Evolutionary conservation across 1,140 invertebrate species (phyloP).

Genomic region (Nebria ingens): DNA sequence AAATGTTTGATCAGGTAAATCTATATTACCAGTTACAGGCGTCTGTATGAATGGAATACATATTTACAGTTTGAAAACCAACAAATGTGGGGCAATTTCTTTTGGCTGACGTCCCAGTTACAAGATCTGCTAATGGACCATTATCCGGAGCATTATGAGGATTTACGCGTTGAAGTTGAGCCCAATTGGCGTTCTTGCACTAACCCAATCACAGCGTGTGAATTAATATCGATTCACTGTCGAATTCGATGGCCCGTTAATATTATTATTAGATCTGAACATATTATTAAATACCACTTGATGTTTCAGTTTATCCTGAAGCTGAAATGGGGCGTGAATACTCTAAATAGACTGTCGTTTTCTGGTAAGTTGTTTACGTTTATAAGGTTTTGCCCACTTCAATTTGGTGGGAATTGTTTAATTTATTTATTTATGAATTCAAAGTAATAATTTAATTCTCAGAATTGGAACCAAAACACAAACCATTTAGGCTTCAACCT

Average conservation of each 20-base stretch:
- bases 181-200: slow-evolving; percentile 14
- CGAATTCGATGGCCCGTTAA: slow-evolving; percentile 43
- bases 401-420: too few relatives aligned
- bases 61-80: slow-evolving; percentile 12
- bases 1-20: slow-evolving; percentile 44
- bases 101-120: slow-evolving; percentile 27
- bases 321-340: slow-evolving; percentile 50
- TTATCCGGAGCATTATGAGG: slow-evolving; percentile 25
- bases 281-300: slow-evolving; percentile 45
- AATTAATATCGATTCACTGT: slow-evolving; percentile 42
- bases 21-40: background rate
- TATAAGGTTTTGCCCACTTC: too few relatives aligned
- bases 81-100: slow-evolving; percentile 23
- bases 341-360: slow-evolving; percentile 46
- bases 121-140: slow-evolving; percentile 27
- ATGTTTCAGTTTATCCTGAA: slow-evolving; percentile 52
- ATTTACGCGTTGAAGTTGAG: slow-evolving; percentile 23
- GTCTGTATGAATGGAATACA: background rate
- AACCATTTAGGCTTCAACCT: background rate
- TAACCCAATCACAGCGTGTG: slow-evolving; percentile 35
- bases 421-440: too few relatives aligned
- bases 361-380: slow-evolving; percentile 31
- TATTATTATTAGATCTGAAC: slow-evolving; percentile 41
- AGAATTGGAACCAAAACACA: slow-evolving; percentile 20
- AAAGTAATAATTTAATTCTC: slow-evolving; percentile 10